phyloP scores from a whole-genome alignment of 2,113 vertebrate species.

The Spilogale gracilis region DNA sequence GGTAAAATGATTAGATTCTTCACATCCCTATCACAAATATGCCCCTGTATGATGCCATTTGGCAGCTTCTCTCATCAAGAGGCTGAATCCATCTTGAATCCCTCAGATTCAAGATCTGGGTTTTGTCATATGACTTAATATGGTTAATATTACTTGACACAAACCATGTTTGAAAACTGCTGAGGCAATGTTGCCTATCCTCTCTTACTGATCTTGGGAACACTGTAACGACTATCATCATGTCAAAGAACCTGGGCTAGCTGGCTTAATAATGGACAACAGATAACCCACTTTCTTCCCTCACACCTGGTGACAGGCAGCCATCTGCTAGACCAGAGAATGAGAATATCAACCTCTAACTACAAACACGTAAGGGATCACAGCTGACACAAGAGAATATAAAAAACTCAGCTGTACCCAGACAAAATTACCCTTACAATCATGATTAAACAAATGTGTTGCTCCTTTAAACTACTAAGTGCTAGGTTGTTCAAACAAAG shows the following conservation, averaged over 20 bases:
- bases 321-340: not conserved
- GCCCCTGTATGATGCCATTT: not conserved
- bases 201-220: not conserved
- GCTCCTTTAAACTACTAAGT: not conserved
- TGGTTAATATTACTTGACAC: not conserved
- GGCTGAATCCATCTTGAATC: not conserved
- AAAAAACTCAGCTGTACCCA: not conserved
- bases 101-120: not conserved
- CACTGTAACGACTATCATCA: not conserved
- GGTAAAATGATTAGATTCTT: not conserved
- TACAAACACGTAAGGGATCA: not conserved
- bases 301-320: not conserved
- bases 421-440: not conserved
- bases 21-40: not conserved
- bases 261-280: not conserved
- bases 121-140: not conserved
- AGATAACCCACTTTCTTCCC: not conserved
- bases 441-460: not conserved
- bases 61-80: not conserved
- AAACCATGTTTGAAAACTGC: not conserved
- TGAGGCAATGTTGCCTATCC: not conserved
- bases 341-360: not conserved
- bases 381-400: not conserved
- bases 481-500: not conserved
- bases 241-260: not conserved